Percentiles rank a stretch among this genome's conserved stretches.
Conservation (phyloP, 2,797 vertebrate genomes). For the Chloroceryle inda region DNA sequence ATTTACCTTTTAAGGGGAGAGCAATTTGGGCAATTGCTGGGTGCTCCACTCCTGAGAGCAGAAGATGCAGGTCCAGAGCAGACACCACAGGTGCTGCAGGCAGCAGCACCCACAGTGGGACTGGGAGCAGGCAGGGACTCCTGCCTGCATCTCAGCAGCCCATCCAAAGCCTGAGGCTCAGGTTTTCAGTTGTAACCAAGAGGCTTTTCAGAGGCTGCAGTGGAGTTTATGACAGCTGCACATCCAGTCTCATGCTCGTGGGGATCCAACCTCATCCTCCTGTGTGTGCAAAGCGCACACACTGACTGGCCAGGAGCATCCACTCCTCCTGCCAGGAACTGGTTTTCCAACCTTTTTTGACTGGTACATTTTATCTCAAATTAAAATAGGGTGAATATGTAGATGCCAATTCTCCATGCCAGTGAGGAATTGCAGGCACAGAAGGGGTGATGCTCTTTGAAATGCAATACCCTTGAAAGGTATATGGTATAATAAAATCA, state of each 20-base stretch:
- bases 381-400: not conserved
- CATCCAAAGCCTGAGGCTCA: not conserved
- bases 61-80: not conserved
- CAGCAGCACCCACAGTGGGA: accelerated
- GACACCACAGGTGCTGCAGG: not conserved
- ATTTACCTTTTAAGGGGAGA: not conserved
- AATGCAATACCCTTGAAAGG: not conserved
- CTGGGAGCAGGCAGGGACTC: not conserved
- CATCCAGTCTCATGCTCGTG: accelerated
- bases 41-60: not conserved
- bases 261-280: not conserved
- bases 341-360: accelerated
- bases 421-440: not conserved
- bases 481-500: not conserved
- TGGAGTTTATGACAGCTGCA: not conserved
- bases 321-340: not conserved
- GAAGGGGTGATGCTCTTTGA: not conserved
- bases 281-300: accelerated
- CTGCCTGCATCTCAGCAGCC: not conserved
- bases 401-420: not conserved
- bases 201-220: not conserved
- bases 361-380: not conserved
- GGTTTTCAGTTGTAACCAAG: not conserved
- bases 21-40: not conserved
- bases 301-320: accelerated